Evolutionary conservation across 2,888 invertebrate species (phyloP).

Genomic region (Dynastes tityus): DNA sequence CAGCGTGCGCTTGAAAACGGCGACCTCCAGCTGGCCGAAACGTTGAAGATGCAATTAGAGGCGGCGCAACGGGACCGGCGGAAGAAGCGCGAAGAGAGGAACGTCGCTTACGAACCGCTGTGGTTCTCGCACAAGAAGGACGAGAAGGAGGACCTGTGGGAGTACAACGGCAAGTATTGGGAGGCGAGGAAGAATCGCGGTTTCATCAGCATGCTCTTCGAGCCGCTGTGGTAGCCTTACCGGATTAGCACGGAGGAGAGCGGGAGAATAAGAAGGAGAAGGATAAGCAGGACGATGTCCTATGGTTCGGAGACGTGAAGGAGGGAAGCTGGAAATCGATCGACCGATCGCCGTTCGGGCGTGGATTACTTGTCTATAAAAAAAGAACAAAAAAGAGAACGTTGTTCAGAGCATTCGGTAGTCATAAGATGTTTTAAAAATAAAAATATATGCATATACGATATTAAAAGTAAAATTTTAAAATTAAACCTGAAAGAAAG

Average conservation of each 20-base stretch:
- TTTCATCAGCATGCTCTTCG: conserved; percentile 74
- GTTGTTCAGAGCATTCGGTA: not conserved
- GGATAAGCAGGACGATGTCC: too few species aligned
- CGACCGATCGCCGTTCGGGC: not conserved
- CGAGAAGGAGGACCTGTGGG: conserved; percentile 75
- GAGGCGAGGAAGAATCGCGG: conserved; percentile 78
- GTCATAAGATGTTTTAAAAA: not conserved
- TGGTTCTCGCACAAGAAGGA: conserved; percentile 73
- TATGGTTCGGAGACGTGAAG: not conserved
- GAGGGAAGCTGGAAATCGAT: not conserved
- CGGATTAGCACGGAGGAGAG: not conserved
- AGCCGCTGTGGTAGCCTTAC: conserved; percentile 76
- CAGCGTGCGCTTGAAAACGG: conserved; percentile 85
- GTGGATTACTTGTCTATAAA: too few species aligned
- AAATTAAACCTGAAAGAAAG: not conserved
- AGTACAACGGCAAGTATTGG: conserved; percentile 86
- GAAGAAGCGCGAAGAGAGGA: conserved; percentile 75
- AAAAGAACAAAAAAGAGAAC: too few species aligned
- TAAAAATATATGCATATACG: not conserved
- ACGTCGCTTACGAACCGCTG: conserved; percentile 70
- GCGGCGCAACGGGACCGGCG: conserved; percentile 82
- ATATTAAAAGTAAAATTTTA: conserved; percentile 9
- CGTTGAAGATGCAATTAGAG: conserved; percentile 81
- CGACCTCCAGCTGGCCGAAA: conserved; percentile 81
- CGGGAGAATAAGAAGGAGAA: not conserved